Conservation (phyloP, 1,140 invertebrate species). For the Pseudomyrmex dendroicus region DNA sequence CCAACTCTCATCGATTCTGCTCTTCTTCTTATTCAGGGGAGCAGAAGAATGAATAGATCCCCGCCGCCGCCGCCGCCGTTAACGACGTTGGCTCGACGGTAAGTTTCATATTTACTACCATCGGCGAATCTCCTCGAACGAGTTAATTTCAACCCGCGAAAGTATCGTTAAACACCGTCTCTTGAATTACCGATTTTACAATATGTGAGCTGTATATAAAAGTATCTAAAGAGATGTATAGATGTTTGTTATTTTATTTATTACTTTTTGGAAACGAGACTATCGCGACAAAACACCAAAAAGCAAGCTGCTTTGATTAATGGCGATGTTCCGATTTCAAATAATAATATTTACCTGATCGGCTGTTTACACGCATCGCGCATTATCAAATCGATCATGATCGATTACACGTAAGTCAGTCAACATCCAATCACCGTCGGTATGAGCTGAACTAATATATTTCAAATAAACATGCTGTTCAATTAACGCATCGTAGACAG, state of each 20-base stretch:
- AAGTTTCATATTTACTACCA: slow-evolving; percentile 56
- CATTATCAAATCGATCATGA: too few species aligned
- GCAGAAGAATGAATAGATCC: slow-evolving; percentile 36
- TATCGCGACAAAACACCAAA: not conserved
- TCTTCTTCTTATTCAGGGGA: slow-evolving; percentile 50
- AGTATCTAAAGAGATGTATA: not conserved
- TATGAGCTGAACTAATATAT: too few species aligned
- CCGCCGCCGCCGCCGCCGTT: not conserved
- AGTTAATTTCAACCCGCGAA: slow-evolving; percentile 32
- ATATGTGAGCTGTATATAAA: not conserved
- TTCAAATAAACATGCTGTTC: too few species aligned
- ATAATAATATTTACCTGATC: too few species aligned
- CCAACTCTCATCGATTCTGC: slow-evolving; percentile 47
- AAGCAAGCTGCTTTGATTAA: too few species aligned
- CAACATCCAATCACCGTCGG: too few species aligned
- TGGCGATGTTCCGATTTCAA: too few species aligned
- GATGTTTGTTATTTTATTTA: too few species aligned
- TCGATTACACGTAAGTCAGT: too few species aligned
- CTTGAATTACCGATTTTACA: not conserved
- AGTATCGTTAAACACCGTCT: not conserved
- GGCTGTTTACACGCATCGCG: too few species aligned
- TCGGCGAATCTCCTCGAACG: not conserved
- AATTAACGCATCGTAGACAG: too few species aligned
- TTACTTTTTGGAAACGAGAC: too few species aligned
- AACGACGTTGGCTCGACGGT: slow-evolving; percentile 38